Base-by-base conservation (phyloP, 2,888 invertebrate genomes). In the Alcis repandata region DNA sequence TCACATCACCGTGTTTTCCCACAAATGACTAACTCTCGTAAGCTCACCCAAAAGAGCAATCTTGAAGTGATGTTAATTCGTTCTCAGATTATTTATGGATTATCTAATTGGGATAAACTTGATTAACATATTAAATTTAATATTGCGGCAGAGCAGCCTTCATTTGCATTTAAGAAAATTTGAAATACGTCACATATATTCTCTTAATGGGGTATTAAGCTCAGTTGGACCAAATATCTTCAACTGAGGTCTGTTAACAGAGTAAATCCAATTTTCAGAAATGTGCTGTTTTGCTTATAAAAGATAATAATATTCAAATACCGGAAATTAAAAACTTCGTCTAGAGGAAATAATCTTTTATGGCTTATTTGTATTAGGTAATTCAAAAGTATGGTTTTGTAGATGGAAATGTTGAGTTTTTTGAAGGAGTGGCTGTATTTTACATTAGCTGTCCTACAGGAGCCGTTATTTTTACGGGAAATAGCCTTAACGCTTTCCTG, bases 61-160 rank as follows among this genome's bases (percentile, higher is more conserved):
- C 41, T 51, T 59, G 13, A 57, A 38, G 41, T 19, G n/a, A 59
- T 57, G 53, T 63, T 56, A 67, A 69, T 56, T 43, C 27, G 43
- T 56, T 43, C 52, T 62, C 53, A 32, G 43, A 51, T 64, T 70
- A 70, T 72, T 73, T 70, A 69, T 67, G 52, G 22, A 41, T 70
- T 63, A 67, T 63, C 64, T 73, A 68, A 71, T 71, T 71, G 66
- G 68, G 65, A 67, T 68, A 67, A 61, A 67, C 63, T 65, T 64
- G 59, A 70, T 72, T 69, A 69, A 57, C 64, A 70, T 70, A 60
- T 65, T 61, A 68, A 63, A 65, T 58, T 65, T 67, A 54, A 67
- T 58, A 61, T 60, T 43, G 62, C 19, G 13, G 6, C 38, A 17
- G 7, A 40, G 41, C 32, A 20, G 32, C 15, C 33, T 40, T 62